A percentile compares a stretch with the other conserved stretches of the same genome.
Conservation (phyloP, 2,888 invertebrate species). For the Eupithecia subumbrata region DNA sequence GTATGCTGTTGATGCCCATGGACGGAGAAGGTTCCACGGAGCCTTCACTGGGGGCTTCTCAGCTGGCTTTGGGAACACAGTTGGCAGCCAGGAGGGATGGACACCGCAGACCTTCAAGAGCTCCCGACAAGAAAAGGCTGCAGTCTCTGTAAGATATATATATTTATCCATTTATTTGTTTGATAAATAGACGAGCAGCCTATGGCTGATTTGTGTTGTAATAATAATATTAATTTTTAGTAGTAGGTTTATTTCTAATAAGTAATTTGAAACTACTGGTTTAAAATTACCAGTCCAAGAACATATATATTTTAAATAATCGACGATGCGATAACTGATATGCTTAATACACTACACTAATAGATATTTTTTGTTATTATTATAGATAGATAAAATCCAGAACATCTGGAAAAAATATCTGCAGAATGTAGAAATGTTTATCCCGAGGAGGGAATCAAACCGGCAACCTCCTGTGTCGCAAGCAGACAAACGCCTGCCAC, state of each 20-base stretch:
- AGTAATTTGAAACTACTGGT: too few species aligned
- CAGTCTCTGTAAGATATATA: constrained; percentile 58
- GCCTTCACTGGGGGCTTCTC: constrained; percentile 99
- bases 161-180: not conserved
- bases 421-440: too few species aligned
- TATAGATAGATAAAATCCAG: too few species aligned
- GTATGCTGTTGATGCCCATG: constrained; percentile 94
- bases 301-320: too few species aligned
- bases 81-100: constrained; percentile 98
- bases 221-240: not conserved
- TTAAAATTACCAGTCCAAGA: too few species aligned
- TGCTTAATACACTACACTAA: too few species aligned
- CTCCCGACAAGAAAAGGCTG: constrained; percentile 87
- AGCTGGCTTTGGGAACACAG: constrained; percentile 98
- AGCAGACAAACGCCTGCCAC: too few species aligned
- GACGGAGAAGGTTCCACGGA: constrained; percentile 97
- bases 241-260: not conserved
- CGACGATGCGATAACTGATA: too few species aligned
- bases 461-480: too few species aligned
- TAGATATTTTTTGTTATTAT: too few species aligned
- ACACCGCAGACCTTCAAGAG: constrained; percentile 89
- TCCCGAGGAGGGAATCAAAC: too few species aligned
- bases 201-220: not conserved
- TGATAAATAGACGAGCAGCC: not conserved
- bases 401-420: too few species aligned